These are phyloP conservation scores for Dysidea cf. avara DNA, from an alignment of 37 sponge, comb jelly and placozoan species.

Conservation along the genomic window DNA sequence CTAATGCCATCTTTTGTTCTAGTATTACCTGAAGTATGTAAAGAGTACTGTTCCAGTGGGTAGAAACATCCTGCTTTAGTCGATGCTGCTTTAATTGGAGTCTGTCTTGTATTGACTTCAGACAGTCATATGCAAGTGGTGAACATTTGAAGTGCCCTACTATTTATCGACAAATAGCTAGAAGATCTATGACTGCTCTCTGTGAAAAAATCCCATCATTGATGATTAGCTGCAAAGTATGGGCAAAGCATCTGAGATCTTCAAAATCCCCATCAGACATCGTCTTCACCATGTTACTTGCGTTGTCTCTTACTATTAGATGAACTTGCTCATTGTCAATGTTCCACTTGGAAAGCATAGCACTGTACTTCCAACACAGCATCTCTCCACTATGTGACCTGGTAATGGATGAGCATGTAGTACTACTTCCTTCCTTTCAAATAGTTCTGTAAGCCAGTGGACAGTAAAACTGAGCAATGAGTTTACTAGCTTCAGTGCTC, in stretches of 20 bases:
- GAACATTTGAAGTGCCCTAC: conserved; percentile 40
- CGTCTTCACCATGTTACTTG: conserved; percentile 23
- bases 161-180: conserved; percentile 24
- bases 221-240: conserved; percentile 29
- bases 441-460: conserved; percentile 38
- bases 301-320: conserved; percentile 29
- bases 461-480: conserved; percentile 41
- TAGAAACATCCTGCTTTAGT: conserved; percentile 14
- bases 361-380: conserved; percentile 9
- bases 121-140: conserved; percentile 1
- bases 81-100: conserved; percentile 23
- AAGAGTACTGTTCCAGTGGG: conserved; percentile 6
- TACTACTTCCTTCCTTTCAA: conserved; percentile 27
- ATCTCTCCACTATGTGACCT: conserved; percentile 42
- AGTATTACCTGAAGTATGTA: conserved; percentile 16
- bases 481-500: conserved; percentile 26
- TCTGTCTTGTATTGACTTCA: conserved; percentile 14
- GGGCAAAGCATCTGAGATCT: conserved; percentile 20
- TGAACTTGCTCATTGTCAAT: conserved; percentile 20
- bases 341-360: conserved; percentile 37
- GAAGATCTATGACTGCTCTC: conserved; percentile 11
- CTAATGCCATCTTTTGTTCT: conserved; percentile 32
- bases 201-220: conserved; percentile 43
- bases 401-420: conserved; percentile 19
- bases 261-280: conserved; percentile 2